Evolutionary conservation across 2,888 invertebrate species (phyloP).

Genomic region (Volucella inflata): DNA sequence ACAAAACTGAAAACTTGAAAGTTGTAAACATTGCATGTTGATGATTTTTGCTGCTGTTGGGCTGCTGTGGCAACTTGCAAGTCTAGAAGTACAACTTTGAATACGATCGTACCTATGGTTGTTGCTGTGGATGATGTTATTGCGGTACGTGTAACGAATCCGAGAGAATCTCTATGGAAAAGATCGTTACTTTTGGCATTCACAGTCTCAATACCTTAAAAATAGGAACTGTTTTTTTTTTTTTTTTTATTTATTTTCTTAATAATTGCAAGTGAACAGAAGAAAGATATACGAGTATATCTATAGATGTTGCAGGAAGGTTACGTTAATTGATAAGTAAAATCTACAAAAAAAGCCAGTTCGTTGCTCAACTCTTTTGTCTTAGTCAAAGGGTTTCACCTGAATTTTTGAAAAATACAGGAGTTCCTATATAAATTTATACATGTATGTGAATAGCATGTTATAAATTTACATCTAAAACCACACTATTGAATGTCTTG

Average conservation of each 20-base stretch:
- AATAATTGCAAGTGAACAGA: slow-evolving; percentile 1
- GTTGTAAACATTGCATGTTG: slow-evolving; percentile 75
- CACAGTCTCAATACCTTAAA: neutral
- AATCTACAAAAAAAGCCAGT: slow-evolving; percentile 27
- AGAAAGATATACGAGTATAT: neutral
- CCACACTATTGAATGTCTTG: no score
- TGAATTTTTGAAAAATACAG: neutral
- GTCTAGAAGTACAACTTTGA: no score
- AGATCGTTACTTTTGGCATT: slow-evolving; percentile 37
- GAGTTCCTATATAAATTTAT: no score
- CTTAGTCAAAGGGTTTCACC: neutral
- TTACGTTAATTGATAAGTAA: slow-evolving; percentile 1
- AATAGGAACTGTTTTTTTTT: slow-evolving; percentile 1
- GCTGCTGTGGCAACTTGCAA: slow-evolving; percentile 32
- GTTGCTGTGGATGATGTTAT: slow-evolving; percentile 12
- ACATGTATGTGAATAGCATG: no score
- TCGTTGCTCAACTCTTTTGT: slow-evolving; percentile 66
- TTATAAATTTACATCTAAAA: no score
- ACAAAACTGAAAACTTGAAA: slow-evolving; percentile 71
- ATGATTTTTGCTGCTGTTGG: slow-evolving; percentile 59
- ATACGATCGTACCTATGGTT: neutral
- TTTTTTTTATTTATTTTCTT: neutral
- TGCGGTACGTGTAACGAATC: slow-evolving; percentile 26
- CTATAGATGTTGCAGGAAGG: neutral
- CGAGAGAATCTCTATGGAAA: slow-evolving; percentile 46